Conservation (phyloP, 37 sponge, comb jelly and placozoan genomes). For the Bolinopsis microptera region DNA sequence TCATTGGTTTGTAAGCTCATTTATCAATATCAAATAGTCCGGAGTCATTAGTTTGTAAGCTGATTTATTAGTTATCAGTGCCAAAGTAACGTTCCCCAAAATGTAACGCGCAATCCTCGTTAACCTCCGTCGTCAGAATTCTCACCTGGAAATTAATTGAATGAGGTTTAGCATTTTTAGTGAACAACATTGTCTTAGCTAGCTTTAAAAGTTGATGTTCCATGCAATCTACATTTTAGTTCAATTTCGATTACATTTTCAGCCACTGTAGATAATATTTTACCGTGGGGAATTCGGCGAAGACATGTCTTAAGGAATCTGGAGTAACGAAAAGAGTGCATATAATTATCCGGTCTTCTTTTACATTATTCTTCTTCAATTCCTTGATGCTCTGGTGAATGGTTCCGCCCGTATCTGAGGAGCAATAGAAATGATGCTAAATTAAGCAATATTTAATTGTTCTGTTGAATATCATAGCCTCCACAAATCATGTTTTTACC, state of each 20-base stretch:
- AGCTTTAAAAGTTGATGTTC: too few species aligned
- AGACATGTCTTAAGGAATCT: background rate
- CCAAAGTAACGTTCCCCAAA: conserved; percentile 88
- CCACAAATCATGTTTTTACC: too few species aligned
- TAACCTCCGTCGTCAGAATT: conserved; percentile 81
- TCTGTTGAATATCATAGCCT: too few species aligned
- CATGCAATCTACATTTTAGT: too few species aligned
- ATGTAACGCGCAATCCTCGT: conserved; percentile 72
- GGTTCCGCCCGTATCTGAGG: conserved; percentile 82
- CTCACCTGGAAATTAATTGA: conserved; percentile 72
- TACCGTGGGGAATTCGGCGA: background rate
- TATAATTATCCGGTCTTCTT: conserved; percentile 76
- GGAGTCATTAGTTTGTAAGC: too few species aligned
- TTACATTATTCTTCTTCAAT: conserved; percentile 82
- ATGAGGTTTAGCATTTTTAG: conserved; percentile 60
- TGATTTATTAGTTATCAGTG: conserved; percentile 70
- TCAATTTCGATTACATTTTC: too few species aligned
- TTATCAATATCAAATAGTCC: too few species aligned
- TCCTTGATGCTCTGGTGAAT: conserved; percentile 73
- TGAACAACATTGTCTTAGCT: background rate
- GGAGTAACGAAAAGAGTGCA: conserved; percentile 80
- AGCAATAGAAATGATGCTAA: too few species aligned
- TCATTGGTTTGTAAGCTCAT: too few species aligned
- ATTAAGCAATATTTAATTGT: too few species aligned
- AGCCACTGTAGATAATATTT: too few species aligned